Percentiles rank a stretch among this genome's conserved stretches.
These are phyloP conservation scores for Pissodes strobi DNA, from an alignment of 1,140 invertebrate genomes.

Conservation along the genomic window DNA sequence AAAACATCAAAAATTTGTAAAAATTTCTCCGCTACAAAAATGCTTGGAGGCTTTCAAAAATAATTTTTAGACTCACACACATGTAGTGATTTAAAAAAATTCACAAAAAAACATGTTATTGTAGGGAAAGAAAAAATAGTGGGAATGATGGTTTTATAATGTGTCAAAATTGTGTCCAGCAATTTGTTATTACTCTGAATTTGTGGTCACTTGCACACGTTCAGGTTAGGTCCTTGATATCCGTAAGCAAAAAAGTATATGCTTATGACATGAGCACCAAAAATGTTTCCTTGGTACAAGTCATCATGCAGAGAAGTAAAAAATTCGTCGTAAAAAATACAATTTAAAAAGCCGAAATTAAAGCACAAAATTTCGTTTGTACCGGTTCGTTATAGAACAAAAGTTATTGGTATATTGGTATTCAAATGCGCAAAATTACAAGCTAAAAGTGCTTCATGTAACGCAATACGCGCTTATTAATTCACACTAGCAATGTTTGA, in stretches of 20 bases:
- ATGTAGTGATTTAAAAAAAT: constrained; percentile 53
- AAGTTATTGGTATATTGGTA: constrained; percentile 62
- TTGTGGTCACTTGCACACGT: constrained; percentile 28
- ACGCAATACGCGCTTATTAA: background rate
- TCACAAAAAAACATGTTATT: background rate
- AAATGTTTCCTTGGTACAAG: constrained; percentile 18
- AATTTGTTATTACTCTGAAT: constrained; percentile 22
- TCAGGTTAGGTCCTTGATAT: background rate
- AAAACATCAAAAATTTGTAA: constrained; percentile 45
- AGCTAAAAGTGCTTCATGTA: background rate
- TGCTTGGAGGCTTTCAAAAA: constrained; percentile 52
- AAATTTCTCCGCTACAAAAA: constrained; percentile 56
- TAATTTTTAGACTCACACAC: constrained; percentile 54
- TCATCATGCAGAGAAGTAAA: constrained; percentile 21
- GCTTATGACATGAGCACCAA: constrained; percentile 27
- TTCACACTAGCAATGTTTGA: too few species aligned
- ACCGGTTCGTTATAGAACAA: constrained; percentile 4
- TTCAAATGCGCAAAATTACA: constrained; percentile 62
- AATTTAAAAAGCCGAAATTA: too few species aligned
- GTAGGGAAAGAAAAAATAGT: constrained; percentile 7
- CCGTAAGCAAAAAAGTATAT: constrained; percentile 1
- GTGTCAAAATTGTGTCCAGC: constrained; percentile 39
- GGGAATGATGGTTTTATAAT: constrained; percentile 5
- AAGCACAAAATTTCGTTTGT: constrained; percentile 5
- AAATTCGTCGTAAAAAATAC: too few species aligned